Base-by-base conservation (phyloP, 2,113 vertebrate species). In the Triplophysa rosa region DNA sequence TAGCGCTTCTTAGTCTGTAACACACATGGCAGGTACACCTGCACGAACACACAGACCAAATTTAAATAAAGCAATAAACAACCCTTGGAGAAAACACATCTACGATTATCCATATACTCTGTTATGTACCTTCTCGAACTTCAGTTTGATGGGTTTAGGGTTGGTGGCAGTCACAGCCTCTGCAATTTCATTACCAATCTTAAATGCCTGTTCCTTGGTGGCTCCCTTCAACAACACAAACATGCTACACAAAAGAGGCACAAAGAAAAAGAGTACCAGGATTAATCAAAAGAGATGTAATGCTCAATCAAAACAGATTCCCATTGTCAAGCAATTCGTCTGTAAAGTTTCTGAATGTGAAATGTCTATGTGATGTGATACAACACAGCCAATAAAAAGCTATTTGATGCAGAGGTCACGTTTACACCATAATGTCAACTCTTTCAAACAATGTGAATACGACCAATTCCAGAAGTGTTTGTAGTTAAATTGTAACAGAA, bases 1-100 rank as follows among this genome's bases (percentile, higher is more conserved):
- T 99, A 99, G 16, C 97, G 95, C 90, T 99, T 99, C 81, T 99
- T 99, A 16, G 98, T 98, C 94, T 99, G 96, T 72, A 99, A 91
- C 80, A 99, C 94, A 85, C 96, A 99, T 3, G 98, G 98, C 83
- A 99, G 93, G 90, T 99, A 99, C 17, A 99, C 96, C 98, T 99
- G 87, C 70, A 64, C 62, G 40, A 37, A 61, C 59, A 80, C 64
- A 58, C 64, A 78, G 45, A 68, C 26, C 37, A 33, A 26, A 49
- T 47, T 29, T n/a, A 4, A 59, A 23, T 16, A 9, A 29, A 40
- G 11, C n/a, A 37, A 7, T 7, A 37, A 37, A 37, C 33, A 37
- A 37, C 33, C 33, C 33, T 37, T 37, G 33, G 1, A 37, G 33
- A 8, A n/a, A 17, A 17, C 52, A 13, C 52, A 56, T 62, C 19